Evolutionary conservation across 2,888 invertebrate species (phyloP).

Genomic region (Pasiphila rectangulata): DNA sequence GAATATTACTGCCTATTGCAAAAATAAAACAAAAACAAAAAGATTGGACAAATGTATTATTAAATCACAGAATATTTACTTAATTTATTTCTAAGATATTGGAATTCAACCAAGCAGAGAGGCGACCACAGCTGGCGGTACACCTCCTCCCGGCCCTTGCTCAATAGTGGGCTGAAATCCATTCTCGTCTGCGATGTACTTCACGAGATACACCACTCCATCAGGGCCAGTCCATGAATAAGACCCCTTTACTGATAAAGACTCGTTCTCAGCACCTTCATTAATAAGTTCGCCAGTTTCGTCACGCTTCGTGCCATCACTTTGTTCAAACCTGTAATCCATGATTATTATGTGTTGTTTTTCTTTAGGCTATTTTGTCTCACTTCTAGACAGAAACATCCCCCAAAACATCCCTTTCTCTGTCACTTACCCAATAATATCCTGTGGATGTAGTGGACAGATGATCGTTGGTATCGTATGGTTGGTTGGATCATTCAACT

Average conservation of each 20-base stretch:
- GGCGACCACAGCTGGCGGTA: conserved; percentile 54
- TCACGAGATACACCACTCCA: conserved; percentile 70
- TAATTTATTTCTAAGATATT: too few species aligned
- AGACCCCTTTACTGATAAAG: conserved; percentile 71
- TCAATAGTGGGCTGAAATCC: conserved; percentile 75
- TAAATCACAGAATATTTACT: background rate
- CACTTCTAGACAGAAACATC: too few species aligned
- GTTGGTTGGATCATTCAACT: too few species aligned
- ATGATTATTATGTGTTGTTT: too few species aligned
- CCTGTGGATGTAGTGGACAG: too few species aligned
- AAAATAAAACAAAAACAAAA: too few species aligned
- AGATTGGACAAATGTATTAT: too few species aligned
- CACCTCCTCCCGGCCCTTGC: conserved; percentile 51
- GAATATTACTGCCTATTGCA: too few species aligned
- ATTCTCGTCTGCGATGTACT: conserved; percentile 79
- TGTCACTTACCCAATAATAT: too few species aligned
- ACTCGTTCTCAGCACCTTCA: conserved; percentile 74
- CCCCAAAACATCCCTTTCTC: too few species aligned
- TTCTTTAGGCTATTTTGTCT: too few species aligned
- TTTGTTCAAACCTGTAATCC: conserved; percentile 73
- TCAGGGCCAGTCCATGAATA: conserved; percentile 76
- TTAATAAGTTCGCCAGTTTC: conserved; percentile 78
- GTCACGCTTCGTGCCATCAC: conserved; percentile 72
- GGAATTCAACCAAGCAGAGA: conserved; percentile 61
- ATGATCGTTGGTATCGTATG: too few species aligned